Conservation (phyloP, 1,140 invertebrate genomes). For the Antheraea pernyi region DNA sequence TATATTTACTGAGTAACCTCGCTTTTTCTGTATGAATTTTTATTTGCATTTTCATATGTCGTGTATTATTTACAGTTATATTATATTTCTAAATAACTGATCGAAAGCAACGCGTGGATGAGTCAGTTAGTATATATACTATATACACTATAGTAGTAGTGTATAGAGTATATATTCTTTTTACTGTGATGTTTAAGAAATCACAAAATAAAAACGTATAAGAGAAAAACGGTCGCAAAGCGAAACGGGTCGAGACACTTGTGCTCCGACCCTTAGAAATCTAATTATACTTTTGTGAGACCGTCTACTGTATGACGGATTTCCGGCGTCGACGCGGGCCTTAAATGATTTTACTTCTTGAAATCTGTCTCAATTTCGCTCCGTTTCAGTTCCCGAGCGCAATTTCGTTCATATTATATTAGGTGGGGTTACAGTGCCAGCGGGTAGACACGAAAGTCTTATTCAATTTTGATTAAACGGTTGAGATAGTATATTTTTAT, state of each 20-base stretch:
- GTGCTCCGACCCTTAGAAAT: slow-evolving; percentile 24
- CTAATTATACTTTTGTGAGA: slow-evolving; percentile 41
- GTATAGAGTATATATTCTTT: too few species aligned
- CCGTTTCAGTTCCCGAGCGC: slow-evolving; percentile 27
- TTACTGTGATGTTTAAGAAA: background rate
- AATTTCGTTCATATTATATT: slow-evolving; percentile 37
- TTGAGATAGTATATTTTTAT: too few species aligned
- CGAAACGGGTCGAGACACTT: slow-evolving; percentile 7
- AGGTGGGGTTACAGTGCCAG: slow-evolving; percentile 18
- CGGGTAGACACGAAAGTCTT: background rate
- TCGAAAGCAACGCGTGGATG: too few species aligned
- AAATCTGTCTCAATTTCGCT: slow-evolving; percentile 40
- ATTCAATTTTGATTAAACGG: slow-evolving; percentile 6
- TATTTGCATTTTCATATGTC: too few species aligned
- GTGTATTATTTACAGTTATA: too few species aligned
- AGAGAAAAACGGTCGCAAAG: background rate
- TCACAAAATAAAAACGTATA: background rate
- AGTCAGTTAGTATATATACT: too few species aligned
- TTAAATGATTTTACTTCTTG: slow-evolving; percentile 41
- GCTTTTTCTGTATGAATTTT: too few species aligned
- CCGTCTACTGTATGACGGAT: slow-evolving; percentile 36
- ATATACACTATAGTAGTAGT: too few species aligned
- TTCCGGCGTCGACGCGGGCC: slow-evolving; percentile 30
- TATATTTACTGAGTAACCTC: too few species aligned
- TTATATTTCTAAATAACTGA: too few species aligned